Conservation (phyloP, 1,140 invertebrate species). For the Drosophila bocki region DNA sequence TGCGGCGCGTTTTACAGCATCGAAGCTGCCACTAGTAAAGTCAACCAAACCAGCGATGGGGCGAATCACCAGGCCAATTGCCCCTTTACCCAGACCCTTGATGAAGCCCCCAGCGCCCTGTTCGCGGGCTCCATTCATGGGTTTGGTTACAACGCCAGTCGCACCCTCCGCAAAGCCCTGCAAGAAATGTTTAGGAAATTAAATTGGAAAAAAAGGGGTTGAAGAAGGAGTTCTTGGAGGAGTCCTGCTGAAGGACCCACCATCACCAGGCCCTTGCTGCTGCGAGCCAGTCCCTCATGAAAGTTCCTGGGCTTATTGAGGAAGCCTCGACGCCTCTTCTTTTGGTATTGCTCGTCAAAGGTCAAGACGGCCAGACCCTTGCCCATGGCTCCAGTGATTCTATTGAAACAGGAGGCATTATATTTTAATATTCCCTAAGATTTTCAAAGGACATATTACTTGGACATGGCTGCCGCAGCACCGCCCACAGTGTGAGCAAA, state of each 20-base stretch:
- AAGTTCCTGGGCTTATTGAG: slow-evolving; percentile 95
- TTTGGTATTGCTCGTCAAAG: slow-evolving; percentile 98
- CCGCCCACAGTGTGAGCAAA: slow-evolving; percentile 98
- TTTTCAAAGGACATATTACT: slow-evolving; percentile 16
- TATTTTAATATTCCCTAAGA: neutral
- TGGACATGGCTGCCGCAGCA: slow-evolving; percentile 97
- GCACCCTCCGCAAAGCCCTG: slow-evolving; percentile 97
- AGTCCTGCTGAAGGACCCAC: slow-evolving; percentile 85
- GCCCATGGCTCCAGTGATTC: slow-evolving; percentile 97
- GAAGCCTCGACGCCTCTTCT: slow-evolving; percentile 94
- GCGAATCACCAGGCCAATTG: slow-evolving; percentile 96
- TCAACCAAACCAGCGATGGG: slow-evolving; percentile 98
- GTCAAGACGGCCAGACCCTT: slow-evolving; percentile 98
- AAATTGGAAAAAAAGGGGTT: neutral
- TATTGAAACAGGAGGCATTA: slow-evolving; percentile 55
- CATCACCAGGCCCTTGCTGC: slow-evolving; percentile 98
- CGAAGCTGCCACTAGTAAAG: slow-evolving; percentile 98
- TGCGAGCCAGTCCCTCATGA: slow-evolving; percentile 95
- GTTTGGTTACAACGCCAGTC: slow-evolving; percentile 97
- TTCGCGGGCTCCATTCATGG: slow-evolving; percentile 96
- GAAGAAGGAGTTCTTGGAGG: too few species aligned
- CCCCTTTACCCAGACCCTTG: slow-evolving; percentile 97
- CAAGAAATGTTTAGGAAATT: neutral
- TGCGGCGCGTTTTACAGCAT: slow-evolving; percentile 94
- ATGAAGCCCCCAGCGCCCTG: slow-evolving; percentile 98